These are phyloP conservation scores for Machaerirhynchus nigripectus DNA, from an alignment of 2,113 vertebrate genomes.

Conservation along the genomic window DNA sequence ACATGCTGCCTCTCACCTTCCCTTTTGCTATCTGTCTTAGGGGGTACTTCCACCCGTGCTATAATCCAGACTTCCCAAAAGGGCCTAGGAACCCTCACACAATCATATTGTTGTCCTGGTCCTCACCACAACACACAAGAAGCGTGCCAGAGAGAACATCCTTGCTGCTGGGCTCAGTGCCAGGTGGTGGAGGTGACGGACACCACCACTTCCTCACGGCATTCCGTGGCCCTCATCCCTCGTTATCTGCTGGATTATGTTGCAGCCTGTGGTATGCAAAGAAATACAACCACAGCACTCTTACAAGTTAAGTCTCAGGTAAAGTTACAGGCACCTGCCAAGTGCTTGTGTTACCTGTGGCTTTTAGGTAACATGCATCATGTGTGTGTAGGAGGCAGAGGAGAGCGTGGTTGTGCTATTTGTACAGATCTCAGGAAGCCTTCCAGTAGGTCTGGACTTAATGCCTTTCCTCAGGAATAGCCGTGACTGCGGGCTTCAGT, in stretches of 20 bases:
- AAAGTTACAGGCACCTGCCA: not conserved
- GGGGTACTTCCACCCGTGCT: not conserved
- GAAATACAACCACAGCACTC: not conserved
- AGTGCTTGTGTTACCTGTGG: not conserved
- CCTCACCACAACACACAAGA: not conserved
- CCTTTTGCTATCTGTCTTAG: accelerated
- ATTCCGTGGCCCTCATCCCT: not conserved
- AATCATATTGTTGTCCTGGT: not conserved
- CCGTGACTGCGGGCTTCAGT: accelerated
- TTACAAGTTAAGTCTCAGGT: not conserved
- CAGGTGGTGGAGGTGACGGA: not conserved
- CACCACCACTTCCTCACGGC: not conserved
- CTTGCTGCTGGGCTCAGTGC: not conserved
- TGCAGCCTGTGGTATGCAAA: not conserved
- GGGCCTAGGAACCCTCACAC: not conserved
- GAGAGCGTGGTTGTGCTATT: not conserved
- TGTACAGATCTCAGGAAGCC: not conserved
- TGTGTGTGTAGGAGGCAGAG: not conserved
- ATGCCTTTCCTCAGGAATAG: not conserved
- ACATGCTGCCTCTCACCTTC: accelerated
- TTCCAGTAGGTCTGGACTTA: not conserved
- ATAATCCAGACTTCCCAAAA: not conserved
- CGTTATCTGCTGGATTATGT: not conserved
- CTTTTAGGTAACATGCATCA: not conserved
- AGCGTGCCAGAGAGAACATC: not conserved